Conservation (phyloP, 2,888 invertebrate genomes). For the Drosophila fulvimacula region DNA sequence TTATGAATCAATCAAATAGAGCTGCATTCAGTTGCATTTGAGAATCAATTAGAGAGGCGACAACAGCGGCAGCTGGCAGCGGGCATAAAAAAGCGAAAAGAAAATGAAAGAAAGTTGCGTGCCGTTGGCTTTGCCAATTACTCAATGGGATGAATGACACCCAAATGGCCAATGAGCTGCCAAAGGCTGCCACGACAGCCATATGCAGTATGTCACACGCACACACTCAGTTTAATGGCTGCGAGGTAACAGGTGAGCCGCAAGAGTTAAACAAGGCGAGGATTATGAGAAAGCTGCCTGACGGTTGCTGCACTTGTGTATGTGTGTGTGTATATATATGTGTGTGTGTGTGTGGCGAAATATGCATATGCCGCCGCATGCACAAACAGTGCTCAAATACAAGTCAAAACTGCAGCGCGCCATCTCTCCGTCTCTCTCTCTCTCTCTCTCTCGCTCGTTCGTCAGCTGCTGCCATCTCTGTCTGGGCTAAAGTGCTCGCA, state of each 20-base stretch:
- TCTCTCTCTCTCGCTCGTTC: neutral
- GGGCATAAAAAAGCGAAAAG: neutral
- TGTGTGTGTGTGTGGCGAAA: neutral
- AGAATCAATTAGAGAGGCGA: constrained; percentile 13
- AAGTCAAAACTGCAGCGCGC: neutral
- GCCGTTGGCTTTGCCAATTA: constrained; percentile 32
- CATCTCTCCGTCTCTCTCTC: neutral
- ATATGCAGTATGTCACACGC: constrained; percentile 13
- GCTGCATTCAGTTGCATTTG: neutral
- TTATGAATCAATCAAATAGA: neutral
- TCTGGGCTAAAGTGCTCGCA: constrained; percentile 57
- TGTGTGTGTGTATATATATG: neutral
- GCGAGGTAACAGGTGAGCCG: constrained; percentile 19
- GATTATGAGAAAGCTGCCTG: constrained; percentile 3
- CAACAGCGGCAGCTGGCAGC: constrained; percentile 2
- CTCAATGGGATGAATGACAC: constrained; percentile 38
- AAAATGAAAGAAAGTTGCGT: constrained; percentile 1
- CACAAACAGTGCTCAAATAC: constrained; percentile 2
- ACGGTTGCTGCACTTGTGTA: neutral
- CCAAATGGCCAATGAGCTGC: constrained; percentile 20
- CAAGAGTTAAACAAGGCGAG: constrained; percentile 13
- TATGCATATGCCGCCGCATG: constrained; percentile 9
- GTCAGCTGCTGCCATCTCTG: neutral
- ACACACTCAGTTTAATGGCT: constrained; percentile 6
- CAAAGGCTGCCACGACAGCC: neutral